Base-by-base conservation (phyloP, 2,797 vertebrate genomes). In the Selene dorsalis region DNA sequence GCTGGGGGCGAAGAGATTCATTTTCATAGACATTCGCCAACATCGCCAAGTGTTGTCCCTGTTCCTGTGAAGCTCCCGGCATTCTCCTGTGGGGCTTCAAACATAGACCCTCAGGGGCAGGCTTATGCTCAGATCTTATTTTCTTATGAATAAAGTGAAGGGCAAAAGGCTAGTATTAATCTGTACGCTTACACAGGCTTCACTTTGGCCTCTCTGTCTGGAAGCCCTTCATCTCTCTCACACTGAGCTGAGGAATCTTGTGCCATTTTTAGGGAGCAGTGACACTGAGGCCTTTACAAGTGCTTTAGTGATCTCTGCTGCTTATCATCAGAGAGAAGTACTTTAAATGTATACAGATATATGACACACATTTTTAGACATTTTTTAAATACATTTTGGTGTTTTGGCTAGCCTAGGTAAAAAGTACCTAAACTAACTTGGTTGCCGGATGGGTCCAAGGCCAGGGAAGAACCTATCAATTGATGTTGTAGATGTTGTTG, bases 41-140 rank as follows among this genome's bases (percentile, higher is more conserved):
- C 52, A 52, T 80, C 52, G 63, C 26, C 41, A 63, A 53, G 22
- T 30, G 63, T 69, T 62, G 62, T 79, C 59, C 69, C 47, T 52
- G 26, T 64, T 62, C 69, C 55, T 61, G 48, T 77, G 50, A 79
- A 76, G 59, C 55, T 55, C 62, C 35, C 56, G n/a, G 39, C 14
- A 24, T 50, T 50, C 12, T 71, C 57, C 63, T 65, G 18, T 39
- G 45, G 67, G 67, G 32, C 55, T 83, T 84, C 69, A 77, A 74
- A 69, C 78, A 48, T 4, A 77, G 74, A 74, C 67, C 80, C 64
- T 80, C 77, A 56, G 82, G 66, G 66, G 66, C 72, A 74, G 69
- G 57, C 76, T 61, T 68, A 55, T n/a, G 73, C 68, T 76, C 69
- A 78, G 76, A 84, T 90, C 78, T 82, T 81, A 89, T 86, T 84